Conservation (phyloP, 2,888 invertebrate genomes). For the Cacoxenus indagator region DNA sequence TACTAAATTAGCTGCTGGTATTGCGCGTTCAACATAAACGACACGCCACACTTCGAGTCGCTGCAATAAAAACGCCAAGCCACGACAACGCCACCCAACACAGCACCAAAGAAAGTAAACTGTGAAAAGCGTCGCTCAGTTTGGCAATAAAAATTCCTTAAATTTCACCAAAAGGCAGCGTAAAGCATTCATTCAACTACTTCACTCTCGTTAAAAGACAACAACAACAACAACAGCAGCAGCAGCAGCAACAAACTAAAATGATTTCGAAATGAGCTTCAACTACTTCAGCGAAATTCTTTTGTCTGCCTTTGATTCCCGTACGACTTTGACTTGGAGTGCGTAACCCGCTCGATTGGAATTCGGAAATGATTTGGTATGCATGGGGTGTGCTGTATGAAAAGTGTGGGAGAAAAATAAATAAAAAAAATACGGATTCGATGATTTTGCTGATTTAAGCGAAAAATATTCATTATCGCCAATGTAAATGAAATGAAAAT, state of each 20-base stretch:
- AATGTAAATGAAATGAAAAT: constrained; percentile 30
- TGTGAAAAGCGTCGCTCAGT: constrained; percentile 32
- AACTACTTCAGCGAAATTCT: constrained; percentile 11
- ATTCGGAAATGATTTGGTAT: constrained; percentile 23
- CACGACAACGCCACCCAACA: constrained; percentile 1
- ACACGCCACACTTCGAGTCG: neutral
- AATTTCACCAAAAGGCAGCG: constrained; percentile 36
- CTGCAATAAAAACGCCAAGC: constrained; percentile 9
- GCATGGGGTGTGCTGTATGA: no score
- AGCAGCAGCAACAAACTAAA: neutral
- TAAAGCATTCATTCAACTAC: constrained; percentile 1
- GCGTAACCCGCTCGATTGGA: neutral
- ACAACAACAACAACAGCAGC: neutral
- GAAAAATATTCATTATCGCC: constrained; percentile 33
- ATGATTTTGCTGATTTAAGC: constrained; percentile 33
- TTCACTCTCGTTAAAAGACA: neutral
- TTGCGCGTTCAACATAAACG: neutral
- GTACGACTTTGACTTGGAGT: neutral
- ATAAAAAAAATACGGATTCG: neutral
- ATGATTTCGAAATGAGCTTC: constrained; percentile 6
- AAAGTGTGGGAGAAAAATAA: neutral
- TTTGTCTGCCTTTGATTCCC: constrained; percentile 15
- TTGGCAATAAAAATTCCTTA: constrained; percentile 43
- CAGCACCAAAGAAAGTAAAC: neutral
- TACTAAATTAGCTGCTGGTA: constrained; percentile 33